Evolutionary conservation across 2,113 vertebrate species (phyloP).

Genomic region (Myrmophylax atrothorax): DNA sequence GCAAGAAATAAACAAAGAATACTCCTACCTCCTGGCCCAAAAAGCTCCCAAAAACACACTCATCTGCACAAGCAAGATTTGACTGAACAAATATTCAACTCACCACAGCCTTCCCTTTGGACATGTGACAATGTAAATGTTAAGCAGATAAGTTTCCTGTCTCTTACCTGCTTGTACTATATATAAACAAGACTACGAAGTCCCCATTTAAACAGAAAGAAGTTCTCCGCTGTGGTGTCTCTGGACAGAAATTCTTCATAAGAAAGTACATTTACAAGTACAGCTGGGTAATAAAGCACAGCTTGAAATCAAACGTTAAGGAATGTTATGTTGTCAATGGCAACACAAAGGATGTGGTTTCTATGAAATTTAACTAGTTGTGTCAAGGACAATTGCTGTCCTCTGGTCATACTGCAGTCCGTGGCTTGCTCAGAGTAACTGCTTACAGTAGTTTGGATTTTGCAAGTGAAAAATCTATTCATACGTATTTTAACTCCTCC

Average conservation of each 20-base stretch:
- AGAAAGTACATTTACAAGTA: slow-evolving; percentile 17
- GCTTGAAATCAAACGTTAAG: slow-evolving; percentile 49
- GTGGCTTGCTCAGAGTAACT: neutral
- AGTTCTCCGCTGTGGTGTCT: neutral
- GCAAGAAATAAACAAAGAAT: neutral
- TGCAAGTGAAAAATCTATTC: neutral
- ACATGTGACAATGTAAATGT: neutral
- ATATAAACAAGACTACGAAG: neutral
- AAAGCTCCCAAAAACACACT: neutral
- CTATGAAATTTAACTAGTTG: slow-evolving; percentile 50
- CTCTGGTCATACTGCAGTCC: slow-evolving; percentile 12
- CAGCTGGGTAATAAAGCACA: neutral
- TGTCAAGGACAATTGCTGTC: neutral
- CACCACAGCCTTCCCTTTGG: neutral
- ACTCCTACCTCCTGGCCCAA: neutral
- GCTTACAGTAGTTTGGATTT: neutral
- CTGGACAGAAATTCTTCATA: neutral
- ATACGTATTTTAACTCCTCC: neutral
- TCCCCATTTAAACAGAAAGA: neutral
- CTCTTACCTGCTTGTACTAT: slow-evolving; percentile 34
- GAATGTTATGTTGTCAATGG: slow-evolving; percentile 55
- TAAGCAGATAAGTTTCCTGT: slow-evolving; percentile 20
- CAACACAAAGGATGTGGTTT: slow-evolving; percentile 61
- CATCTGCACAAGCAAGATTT: neutral
- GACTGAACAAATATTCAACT: neutral